phyloP scores from a whole-genome alignment of 2,113 vertebrate genomes.

The Ceuthmochares aereus region DNA sequence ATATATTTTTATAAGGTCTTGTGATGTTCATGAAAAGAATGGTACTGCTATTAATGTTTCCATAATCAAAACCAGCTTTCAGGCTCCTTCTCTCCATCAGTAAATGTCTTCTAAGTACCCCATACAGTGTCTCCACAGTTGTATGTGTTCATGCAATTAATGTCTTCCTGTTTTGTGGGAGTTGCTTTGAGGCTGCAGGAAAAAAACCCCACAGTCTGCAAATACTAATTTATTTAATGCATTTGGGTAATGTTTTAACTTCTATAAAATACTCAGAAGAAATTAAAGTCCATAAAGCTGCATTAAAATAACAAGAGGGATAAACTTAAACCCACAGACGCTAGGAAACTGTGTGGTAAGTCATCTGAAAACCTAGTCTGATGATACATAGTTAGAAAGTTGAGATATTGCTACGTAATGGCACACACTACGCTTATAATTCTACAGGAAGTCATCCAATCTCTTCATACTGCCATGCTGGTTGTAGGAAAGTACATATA shows the following conservation, averaged over 20 bases:
- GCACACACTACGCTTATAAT: not conserved
- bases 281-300: not conserved
- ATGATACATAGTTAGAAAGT: not conserved
- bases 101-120: not conserved
- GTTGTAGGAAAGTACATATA: not conserved
- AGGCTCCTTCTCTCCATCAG: not conserved
- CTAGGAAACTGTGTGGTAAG: not conserved
- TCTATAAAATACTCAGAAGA: not conserved
- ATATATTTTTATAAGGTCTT: not conserved
- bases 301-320: not conserved
- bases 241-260: not conserved
- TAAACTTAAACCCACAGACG: not conserved
- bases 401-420: not conserved
- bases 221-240: not conserved
- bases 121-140: not conserved
- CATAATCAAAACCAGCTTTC: not conserved
- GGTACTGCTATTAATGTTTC: not conserved
- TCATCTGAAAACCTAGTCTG: not conserved
- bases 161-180: not conserved
- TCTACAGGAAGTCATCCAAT: not conserved
- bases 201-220: not conserved
- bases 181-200: not conserved
- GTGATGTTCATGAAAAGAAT: not conserved
- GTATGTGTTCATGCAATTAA: not conserved
- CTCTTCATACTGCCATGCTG: not conserved